Conservation (phyloP, 2,113 vertebrate genomes). For the Elephantulus edwardii region DNA sequence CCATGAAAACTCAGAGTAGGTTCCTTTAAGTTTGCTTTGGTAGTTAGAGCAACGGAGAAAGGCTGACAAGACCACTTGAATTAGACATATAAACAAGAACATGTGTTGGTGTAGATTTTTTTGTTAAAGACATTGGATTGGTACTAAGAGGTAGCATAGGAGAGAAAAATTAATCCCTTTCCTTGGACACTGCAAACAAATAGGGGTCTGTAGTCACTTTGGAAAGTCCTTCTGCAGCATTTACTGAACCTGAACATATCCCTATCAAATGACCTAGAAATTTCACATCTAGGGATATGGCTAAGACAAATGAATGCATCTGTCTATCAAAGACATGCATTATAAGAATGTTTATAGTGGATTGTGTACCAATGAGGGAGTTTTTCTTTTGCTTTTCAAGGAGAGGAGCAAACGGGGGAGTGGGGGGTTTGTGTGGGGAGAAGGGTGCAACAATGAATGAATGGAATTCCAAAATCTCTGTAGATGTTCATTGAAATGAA, state of each 20-base stretch:
- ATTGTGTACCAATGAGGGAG: too few species aligned
- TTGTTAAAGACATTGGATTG: background rate
- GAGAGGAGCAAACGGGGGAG: too few species aligned
- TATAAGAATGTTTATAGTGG: slow-evolving; percentile 25
- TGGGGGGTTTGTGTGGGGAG: too few species aligned
- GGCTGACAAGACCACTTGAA: background rate
- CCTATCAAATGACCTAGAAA: background rate
- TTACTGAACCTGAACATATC: background rate
- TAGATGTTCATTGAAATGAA: too few species aligned
- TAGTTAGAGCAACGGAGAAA: slow-evolving; percentile 34
- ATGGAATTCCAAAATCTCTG: too few species aligned
- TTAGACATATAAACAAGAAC: background rate
- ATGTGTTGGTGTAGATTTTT: background rate
- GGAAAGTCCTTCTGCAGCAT: slow-evolving; percentile 28
- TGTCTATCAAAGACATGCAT: background rate
- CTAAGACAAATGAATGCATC: background rate
- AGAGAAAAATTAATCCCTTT: background rate
- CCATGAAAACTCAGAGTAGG: background rate
- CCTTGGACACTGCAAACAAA: slow-evolving; percentile 3
- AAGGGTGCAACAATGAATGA: too few species aligned
- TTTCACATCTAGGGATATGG: background rate
- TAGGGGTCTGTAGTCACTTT: background rate
- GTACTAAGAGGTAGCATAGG: background rate
- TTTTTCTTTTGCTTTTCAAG: too few species aligned
- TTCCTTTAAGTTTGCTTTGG: slow-evolving; percentile 41